Evolutionary conservation across 2,888 invertebrate species (phyloP), one percentile per base, ranked within the genome.

Genomic region (Crioceris asparagi): DNA sequence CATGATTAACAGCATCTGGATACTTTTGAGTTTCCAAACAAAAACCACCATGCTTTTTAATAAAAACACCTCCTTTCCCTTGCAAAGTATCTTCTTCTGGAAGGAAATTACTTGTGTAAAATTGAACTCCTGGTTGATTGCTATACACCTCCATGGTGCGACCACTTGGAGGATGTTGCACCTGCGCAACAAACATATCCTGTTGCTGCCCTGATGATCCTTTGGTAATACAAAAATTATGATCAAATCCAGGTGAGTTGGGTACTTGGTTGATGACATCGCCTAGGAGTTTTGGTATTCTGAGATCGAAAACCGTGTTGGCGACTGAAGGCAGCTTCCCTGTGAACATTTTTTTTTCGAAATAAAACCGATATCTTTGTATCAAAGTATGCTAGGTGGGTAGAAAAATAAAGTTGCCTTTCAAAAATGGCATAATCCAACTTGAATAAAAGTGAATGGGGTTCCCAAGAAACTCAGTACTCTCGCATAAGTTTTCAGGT

Each of bases 21-120:
- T 79, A 93, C 57, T 86, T 86, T 64, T 94, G 93, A 0, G 93
- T 85, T 69, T 93, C 91, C 35, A 93, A 64, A 57, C 90, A 91
- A 55, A 93, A 79, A 3, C 83, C 85, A 1, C 82, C 81, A 51
- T 59, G 59, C 44, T 57, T 57, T 23, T 49, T 53, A 36, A 51
- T 48, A 6, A 43, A 48, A n/a, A n/a, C n/a, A 14, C 52, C 54
- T 4, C 41, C 47, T 43, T 57, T 57, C 8, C 58, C 58, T 29
- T 38, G 43, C 16, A 55, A 40, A n/a, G 41, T 40, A 17, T 46
- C 40, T 42, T 54, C 47, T 41, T 78, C 74, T 0, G 87, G 86
- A 29, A 87, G 64, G 39, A 65, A 69, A 58, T 88, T 87, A 0
- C 79, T 74, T 0, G 92, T 92, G 59, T 94, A 93, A 55, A 94